Evolutionary conservation across 2,113 vertebrate genomes (phyloP).

Genomic region (mouse (Mus musculus)): GRCm39 chr13:61381001-61381500

Average conservation of each 20-base stretch:
- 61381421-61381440: no score
- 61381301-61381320: background rate
- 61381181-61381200: background rate
- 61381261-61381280: background rate
- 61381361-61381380: no score
- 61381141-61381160: background rate
- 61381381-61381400: background rate
- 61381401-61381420: no score
- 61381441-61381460: background rate
- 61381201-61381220: background rate
- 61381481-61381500: background rate
- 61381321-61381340: background rate
- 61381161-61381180: background rate
- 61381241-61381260: background rate
- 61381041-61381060: background rate
- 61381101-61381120: background rate
- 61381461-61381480: background rate
- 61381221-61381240: background rate
- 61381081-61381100: background rate
- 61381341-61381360: background rate
- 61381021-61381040: background rate
- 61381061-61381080: background rate
- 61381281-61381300: background rate
- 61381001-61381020: background rate
- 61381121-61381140: background rate